Evolutionary conservation across 2,797 vertebrate species (phyloP), one percentile per base, ranked within the genome.

Genomic region (Chanos chanos): DNA sequence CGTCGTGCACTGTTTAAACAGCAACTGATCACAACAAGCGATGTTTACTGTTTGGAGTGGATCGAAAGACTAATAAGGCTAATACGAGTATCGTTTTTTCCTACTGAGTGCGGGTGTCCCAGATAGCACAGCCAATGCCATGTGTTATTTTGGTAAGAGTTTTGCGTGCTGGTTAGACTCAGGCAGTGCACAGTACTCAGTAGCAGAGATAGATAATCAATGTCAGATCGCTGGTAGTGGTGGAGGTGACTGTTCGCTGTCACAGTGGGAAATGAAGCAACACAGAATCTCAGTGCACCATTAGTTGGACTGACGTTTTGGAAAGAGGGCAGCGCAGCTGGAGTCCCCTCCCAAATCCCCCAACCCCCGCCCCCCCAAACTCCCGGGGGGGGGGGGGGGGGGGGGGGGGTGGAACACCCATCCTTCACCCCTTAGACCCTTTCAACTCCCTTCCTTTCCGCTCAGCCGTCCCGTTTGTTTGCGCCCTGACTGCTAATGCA

Each of bases 291-390:
- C 57, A 30, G 48, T 13, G 7, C 19, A 45, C 52, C 49, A 56
- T 58, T 62, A 75, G 61, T 77, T 69, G 73, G 75, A 71, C 74
- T 56, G 50, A 73, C 73, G 74, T 81, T 80, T 80, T 61, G 76
- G 73, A n/a, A 75, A 75, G 72, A 69, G 21, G 41, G 5, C 61
- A 34, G 66, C 73, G 80, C 72, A 78, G 78, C 81, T 77, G 76
- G 75, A 77, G 69, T 57, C 13, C 7, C 12, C 16, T 19, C 22
- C 43, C 27, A 27, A 3, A 28, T n/a, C 2, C 4, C 10, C 6
- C 7, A n/a, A n/a, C n/a, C n/a, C n/a, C n/a, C 13, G 7, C 12
- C 16, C 19, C 22, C 43, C 27, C 27, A 3, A 28, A n/a, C 2
- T 4, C 10, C 6, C 7, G 2, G 21, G 15, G 6, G 9, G 8